phyloP scores from a whole-genome alignment of 2,888 invertebrate species.

The Scrobipalpa atriplicella region DNA sequence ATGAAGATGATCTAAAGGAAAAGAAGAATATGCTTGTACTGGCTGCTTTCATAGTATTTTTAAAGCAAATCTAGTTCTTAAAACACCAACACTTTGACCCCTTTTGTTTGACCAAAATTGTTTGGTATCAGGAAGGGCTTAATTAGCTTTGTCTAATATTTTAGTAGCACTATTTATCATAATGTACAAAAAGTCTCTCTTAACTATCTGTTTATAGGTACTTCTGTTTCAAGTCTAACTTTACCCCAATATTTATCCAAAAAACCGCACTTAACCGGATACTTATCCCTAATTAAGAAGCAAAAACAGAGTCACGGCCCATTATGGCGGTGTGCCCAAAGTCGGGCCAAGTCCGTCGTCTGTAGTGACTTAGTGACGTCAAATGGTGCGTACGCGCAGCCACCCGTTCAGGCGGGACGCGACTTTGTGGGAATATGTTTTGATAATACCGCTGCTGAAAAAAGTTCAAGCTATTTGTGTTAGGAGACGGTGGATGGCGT shows the following conservation, averaged over 20 bases:
- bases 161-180: not conserved
- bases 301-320: slow-evolving; percentile 34
- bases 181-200: not conserved
- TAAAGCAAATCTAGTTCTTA: too few relatives aligned
- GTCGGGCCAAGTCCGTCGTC: slow-evolving; percentile 22
- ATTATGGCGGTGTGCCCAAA: slow-evolving; percentile 29
- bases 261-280: slow-evolving; percentile 58
- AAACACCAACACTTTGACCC: too few relatives aligned
- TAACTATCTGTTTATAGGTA: not conserved
- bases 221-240: slow-evolving; percentile 2
- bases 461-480: slow-evolving; percentile 4
- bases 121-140: too few relatives aligned
- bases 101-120: too few relatives aligned
- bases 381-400: slow-evolving; percentile 31
- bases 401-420: slow-evolving; percentile 31
- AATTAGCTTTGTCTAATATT: too few relatives aligned
- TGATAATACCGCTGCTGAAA: slow-evolving; percentile 30
- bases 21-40: not conserved
- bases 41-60: too few relatives aligned
- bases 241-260: slow-evolving; percentile 30
- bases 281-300: slow-evolving; percentile 36
- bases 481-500: slow-evolving; percentile 3
- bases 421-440: slow-evolving; percentile 32
- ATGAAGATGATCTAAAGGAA: not conserved
- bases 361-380: slow-evolving; percentile 19